phyloP scores from a whole-genome alignment of 2,888 invertebrate genomes.

The Cantharis rustica region DNA sequence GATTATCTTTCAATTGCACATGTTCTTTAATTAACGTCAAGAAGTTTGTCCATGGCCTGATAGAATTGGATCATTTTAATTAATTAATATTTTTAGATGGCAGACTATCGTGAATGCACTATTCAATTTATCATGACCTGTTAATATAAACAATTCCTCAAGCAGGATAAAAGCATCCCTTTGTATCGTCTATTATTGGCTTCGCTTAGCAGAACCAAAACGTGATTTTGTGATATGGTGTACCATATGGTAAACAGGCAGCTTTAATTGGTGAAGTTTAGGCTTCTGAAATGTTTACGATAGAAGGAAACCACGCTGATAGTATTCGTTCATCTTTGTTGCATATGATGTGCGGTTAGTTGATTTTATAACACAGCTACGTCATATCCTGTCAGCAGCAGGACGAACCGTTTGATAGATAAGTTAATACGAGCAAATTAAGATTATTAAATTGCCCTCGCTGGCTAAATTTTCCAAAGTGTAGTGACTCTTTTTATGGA shows the following conservation, averaged over 20 bases:
- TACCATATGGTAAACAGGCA: background rate
- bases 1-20: background rate
- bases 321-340: background rate
- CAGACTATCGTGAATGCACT: background rate
- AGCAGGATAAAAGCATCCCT: background rate
- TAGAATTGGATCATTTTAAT: background rate
- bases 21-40: background rate
- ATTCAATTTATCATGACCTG: background rate
- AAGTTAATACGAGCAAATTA: constrained; percentile 20
- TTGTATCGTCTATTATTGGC: background rate
- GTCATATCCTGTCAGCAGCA: constrained; percentile 40
- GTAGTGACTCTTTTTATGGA: background rate
- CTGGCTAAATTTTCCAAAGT: background rate
- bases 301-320: constrained; percentile 4
- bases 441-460: constrained; percentile 13
- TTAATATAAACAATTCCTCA: background rate
- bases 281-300: constrained; percentile 20
- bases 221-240: background rate
- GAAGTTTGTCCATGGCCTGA: background rate
- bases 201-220: background rate
- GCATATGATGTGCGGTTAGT: constrained; percentile 12
- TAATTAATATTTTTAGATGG: background rate
- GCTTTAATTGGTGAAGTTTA: background rate
- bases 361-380: constrained; percentile 22
- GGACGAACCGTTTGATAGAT: constrained; percentile 24